These are phyloP conservation scores for Aramus guarauna DNA, from an alignment of 2,113 vertebrate genomes.

Conservation along the genomic window DNA sequence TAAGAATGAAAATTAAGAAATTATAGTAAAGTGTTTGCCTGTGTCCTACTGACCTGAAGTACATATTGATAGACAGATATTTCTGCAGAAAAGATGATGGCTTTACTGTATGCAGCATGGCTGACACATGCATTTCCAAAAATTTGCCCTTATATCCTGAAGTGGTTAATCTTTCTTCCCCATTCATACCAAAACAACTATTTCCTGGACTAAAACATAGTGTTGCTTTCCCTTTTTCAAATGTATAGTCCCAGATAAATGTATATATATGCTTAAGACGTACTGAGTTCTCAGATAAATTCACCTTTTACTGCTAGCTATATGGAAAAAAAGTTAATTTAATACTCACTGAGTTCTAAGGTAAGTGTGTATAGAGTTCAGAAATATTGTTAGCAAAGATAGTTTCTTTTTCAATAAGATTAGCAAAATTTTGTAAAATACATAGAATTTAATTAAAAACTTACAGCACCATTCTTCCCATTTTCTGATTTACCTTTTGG, in stretches of 20 bases:
- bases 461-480: not conserved
- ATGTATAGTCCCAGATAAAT: not conserved
- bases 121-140: not conserved
- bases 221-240: not conserved
- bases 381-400: not conserved
- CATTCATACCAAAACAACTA: not conserved
- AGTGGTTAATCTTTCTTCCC: not conserved
- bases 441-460: not conserved
- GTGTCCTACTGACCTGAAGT: not conserved
- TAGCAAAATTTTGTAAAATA: not conserved
- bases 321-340: not conserved
- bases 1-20: not conserved
- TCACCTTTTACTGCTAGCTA: not conserved
- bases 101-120: not conserved
- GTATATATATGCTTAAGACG: not conserved
- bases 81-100: not conserved
- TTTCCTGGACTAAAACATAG: not conserved
- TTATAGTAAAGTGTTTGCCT: not conserved
- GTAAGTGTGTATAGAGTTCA: not conserved
- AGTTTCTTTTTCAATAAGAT: not conserved
- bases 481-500: conserved; percentile 44
- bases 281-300: not conserved
- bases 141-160: not conserved
- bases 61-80: not conserved
- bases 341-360: not conserved